These are phyloP conservation scores for Erinaceus europaeus DNA, from an alignment of 2,113 vertebrate species.

Conservation along the genomic window DNA sequence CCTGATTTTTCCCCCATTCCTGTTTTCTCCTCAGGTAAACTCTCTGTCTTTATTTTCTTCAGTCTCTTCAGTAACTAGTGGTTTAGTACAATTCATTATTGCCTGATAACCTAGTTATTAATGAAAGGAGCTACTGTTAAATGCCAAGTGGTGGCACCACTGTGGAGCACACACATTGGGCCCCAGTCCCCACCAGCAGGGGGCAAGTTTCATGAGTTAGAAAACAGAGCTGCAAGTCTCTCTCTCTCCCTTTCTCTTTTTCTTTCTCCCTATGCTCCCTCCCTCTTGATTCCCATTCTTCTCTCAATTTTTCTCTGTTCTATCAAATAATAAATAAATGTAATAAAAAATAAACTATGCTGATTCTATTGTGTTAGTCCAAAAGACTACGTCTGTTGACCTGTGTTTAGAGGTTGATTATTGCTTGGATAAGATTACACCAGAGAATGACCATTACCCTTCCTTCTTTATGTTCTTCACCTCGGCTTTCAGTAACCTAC, in stretches of 20 bases:
- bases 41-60: too few species aligned
- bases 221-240: too few species aligned
- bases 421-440: not conserved
- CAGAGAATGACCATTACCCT: not conserved
- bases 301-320: too few species aligned
- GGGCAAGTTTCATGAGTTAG: too few species aligned
- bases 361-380: not conserved
- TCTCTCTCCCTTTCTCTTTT: too few species aligned
- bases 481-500: conserved; percentile 1
- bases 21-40: not conserved
- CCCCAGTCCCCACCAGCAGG: too few species aligned
- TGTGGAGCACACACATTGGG: too few species aligned
- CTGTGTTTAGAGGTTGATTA: not conserved
- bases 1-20: not conserved
- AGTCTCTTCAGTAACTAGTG: not conserved
- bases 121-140: not conserved
- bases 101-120: not conserved
- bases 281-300: too few species aligned
- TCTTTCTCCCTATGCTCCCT: too few species aligned
- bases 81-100: not conserved
- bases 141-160: not conserved
- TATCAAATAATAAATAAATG: too few species aligned
- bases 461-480: not conserved
- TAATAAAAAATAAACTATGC: too few species aligned
- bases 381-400: not conserved